These are phyloP conservation scores for Rhinoraja longicauda DNA, from an alignment of 2,797 vertebrate genomes.

Conservation along the genomic window DNA sequence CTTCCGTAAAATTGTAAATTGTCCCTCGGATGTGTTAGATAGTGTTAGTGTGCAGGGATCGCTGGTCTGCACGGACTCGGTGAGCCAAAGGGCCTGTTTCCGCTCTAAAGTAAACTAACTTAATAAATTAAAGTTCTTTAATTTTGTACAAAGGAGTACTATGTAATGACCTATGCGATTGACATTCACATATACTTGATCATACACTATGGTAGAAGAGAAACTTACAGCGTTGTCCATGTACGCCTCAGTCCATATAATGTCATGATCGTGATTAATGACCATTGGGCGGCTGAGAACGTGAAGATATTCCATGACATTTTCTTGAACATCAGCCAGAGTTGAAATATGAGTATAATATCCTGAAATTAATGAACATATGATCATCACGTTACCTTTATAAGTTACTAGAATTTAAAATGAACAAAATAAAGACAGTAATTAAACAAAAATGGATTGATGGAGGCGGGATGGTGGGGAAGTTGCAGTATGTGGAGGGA, in stretches of 20 bases:
- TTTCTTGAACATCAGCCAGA: slow-evolving; percentile 89
- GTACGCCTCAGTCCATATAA: slow-evolving; percentile 95
- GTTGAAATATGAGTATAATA: slow-evolving; percentile 95
- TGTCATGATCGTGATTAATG: slow-evolving; percentile 89
- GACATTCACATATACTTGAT: neutral
- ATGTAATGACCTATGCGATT: neutral
- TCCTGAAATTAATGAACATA: slow-evolving; percentile 55
- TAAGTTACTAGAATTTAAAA: neutral
- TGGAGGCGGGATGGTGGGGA: too few relatives aligned
- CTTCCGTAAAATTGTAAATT: too few relatives aligned
- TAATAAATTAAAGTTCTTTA: neutral
- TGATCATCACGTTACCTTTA: neutral
- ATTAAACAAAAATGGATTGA: neutral
- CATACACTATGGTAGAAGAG: neutral
- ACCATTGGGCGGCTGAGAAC: slow-evolving; percentile 95
- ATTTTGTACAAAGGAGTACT: neutral
- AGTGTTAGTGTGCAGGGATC: too few relatives aligned
- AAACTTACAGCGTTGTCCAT: slow-evolving; percentile 85
- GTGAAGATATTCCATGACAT: slow-evolving; percentile 93
- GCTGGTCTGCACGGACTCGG: too few relatives aligned
- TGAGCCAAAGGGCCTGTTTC: too few relatives aligned
- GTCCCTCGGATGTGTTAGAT: too few relatives aligned
- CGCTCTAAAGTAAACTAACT: too few relatives aligned
- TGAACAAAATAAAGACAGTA: neutral
- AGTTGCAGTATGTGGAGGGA: too few relatives aligned